Evolutionary conservation across 2,797 vertebrate genomes (phyloP).

Genomic region (Heliangelus exortis): DNA sequence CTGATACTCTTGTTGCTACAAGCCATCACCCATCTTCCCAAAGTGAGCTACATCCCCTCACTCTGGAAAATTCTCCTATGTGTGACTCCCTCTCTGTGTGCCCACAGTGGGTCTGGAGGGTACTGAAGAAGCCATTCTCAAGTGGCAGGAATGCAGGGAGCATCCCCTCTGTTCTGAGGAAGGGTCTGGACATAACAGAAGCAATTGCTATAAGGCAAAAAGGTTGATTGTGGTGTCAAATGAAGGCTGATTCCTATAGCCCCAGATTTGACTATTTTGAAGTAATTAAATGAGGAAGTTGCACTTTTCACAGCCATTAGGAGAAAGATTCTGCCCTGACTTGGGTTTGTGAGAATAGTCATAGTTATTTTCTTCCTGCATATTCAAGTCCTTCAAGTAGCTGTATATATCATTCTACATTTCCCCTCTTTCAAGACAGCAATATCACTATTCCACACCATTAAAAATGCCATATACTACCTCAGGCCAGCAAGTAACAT

Average conservation of each 20-base stretch:
- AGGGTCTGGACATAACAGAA: not conserved
- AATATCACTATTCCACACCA: not conserved
- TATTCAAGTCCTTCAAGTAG: not conserved
- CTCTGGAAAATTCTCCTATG: not conserved
- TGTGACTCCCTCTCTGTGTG: not conserved
- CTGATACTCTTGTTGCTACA: not conserved
- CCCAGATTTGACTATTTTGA: not conserved
- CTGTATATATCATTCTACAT: not conserved
- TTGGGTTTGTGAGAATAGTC: not conserved
- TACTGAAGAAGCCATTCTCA: not conserved
- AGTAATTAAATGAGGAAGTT: not conserved
- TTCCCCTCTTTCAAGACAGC: not conserved
- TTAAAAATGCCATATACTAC: not conserved
- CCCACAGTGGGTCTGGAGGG: not conserved
- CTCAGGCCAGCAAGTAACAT: not conserved
- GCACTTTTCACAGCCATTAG: not conserved
- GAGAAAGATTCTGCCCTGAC: not conserved
- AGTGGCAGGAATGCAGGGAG: not conserved
- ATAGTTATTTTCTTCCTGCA: not conserved
- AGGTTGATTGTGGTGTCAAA: not conserved
- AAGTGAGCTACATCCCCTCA: not conserved
- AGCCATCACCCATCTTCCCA: not conserved
- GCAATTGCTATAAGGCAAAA: not conserved
- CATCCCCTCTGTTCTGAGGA: not conserved
- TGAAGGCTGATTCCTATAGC: not conserved